Percentiles rank a stretch among this genome's conserved stretches.
phyloP scores from a whole-genome alignment of 2,113 vertebrate species.

The Chiloscyllium plagiosum region DNA sequence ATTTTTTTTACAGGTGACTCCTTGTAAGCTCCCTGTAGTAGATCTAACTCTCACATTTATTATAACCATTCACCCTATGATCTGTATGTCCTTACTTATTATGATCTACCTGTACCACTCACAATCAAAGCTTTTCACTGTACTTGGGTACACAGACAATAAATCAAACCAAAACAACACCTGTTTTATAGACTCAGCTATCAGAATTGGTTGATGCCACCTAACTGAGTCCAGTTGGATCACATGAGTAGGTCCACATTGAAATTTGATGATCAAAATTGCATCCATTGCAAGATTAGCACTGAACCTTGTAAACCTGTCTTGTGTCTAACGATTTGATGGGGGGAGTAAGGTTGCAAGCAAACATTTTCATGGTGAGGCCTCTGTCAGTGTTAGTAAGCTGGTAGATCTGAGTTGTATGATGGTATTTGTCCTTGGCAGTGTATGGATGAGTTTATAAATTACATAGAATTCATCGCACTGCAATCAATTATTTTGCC shows the following conservation, averaged over 20 bases:
- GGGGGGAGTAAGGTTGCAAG: not conserved
- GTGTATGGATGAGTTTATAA: not conserved
- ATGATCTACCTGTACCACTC: too few species aligned
- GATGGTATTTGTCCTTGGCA: not conserved
- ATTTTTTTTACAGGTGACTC: too few species aligned
- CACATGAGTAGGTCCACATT: not conserved
- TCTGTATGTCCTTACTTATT: too few species aligned
- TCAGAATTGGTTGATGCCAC: too few species aligned
- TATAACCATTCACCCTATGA: too few species aligned
- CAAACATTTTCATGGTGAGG: not conserved
- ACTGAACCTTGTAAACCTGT: not conserved
- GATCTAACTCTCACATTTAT: too few species aligned
- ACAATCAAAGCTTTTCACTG: too few species aligned
- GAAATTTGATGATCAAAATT: not conserved
- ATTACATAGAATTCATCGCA: not conserved
- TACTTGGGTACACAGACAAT: too few species aligned
- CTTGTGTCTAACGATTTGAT: not conserved
- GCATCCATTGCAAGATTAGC: not conserved
- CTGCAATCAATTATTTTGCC: not conserved
- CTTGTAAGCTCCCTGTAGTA: too few species aligned
- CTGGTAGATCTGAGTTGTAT: not conserved
- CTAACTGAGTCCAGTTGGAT: not conserved
- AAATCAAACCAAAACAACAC: too few species aligned
- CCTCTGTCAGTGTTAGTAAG: not conserved
- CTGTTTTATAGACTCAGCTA: too few species aligned